Evolutionary conservation across 2,888 invertebrate species (phyloP).

Genomic region (Schizaphis graminum): DNA sequence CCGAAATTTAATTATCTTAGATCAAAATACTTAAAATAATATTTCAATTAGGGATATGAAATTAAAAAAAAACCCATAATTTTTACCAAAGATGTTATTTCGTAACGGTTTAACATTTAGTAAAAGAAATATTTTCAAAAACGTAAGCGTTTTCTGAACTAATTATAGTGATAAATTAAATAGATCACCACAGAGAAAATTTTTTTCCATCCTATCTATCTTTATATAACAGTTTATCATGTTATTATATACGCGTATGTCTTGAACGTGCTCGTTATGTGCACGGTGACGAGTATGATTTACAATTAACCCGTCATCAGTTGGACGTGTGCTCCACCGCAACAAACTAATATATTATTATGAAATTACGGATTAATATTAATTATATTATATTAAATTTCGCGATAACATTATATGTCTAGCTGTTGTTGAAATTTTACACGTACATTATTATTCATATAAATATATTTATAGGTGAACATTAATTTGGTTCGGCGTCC

Average conservation of each 20-base stretch:
- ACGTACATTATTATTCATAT: neutral
- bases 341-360: neutral
- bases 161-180: neutral
- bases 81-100: neutral
- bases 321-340: neutral
- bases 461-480: neutral
- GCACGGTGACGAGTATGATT: neutral
- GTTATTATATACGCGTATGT: neutral
- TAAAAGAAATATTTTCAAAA: neutral
- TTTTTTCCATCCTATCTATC: neutral
- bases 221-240: neutral
- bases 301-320: neutral
- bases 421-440: neutral
- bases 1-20: neutral
- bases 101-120: neutral
- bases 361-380: constrained; percentile 6
- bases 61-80: neutral
- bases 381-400: neutral
- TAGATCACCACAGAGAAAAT: neutral
- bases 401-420: neutral
- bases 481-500: neutral
- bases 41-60: neutral
- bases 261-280: neutral
- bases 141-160: neutral
- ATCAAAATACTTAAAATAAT: neutral